These are phyloP conservation scores for Noctua janthe DNA, from an alignment of 2,888 invertebrate species.

Conservation along the genomic window DNA sequence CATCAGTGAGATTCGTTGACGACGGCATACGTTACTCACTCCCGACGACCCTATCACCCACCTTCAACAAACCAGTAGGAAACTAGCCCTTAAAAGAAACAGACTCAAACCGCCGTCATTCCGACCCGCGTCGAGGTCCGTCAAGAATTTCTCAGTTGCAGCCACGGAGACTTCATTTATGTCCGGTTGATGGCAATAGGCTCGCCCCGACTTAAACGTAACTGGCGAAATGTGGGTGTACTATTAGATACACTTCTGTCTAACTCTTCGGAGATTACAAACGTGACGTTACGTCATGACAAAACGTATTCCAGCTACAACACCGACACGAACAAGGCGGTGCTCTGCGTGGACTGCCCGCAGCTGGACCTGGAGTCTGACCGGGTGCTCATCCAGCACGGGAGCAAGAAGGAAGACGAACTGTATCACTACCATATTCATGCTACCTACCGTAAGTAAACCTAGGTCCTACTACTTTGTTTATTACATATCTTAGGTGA, in stretches of 20 bases:
- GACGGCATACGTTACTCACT: too few species aligned
- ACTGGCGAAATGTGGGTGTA: too few species aligned
- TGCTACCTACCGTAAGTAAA: slow-evolving; percentile 79
- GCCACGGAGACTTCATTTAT: neutral
- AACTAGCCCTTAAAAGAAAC: too few species aligned
- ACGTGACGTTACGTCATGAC: neutral
- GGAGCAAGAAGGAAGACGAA: slow-evolving; percentile 72
- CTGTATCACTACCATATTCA: slow-evolving; percentile 72
- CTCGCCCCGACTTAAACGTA: too few species aligned
- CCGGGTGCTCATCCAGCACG: slow-evolving; percentile 78
- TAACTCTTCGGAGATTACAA: neutral
- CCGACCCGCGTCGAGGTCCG: too few species aligned
- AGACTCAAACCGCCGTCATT: too few species aligned
- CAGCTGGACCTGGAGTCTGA: slow-evolving; percentile 75
- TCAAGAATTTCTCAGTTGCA: neutral
- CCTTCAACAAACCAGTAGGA: too few species aligned
- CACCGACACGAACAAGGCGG: slow-evolving; percentile 60
- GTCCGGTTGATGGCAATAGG: neutral
- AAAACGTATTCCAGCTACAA: slow-evolving; percentile 72
- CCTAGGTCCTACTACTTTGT: too few species aligned
- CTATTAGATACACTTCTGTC: neutral
- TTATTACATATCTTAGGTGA: too few species aligned
- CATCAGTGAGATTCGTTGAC: too few species aligned
- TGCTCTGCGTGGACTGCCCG: slow-evolving; percentile 78
- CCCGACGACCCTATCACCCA: too few species aligned